A percentile compares a stretch with the other conserved stretches of the same genome.
These are phyloP conservation scores for Tortricodes alternella DNA, from an alignment of 2,888 invertebrate species.

Conservation along the genomic window DNA sequence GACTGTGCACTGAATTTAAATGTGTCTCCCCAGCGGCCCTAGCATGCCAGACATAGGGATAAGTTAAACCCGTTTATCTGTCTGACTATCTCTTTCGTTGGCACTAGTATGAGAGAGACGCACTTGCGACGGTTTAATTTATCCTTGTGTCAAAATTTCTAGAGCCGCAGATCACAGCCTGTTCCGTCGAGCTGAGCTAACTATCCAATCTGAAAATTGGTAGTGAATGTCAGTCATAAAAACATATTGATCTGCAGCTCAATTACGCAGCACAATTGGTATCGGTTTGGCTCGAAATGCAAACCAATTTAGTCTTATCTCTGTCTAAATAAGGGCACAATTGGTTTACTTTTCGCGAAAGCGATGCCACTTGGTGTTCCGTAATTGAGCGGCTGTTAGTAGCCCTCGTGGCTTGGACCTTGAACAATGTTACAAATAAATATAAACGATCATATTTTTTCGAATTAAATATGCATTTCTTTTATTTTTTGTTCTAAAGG, in stretches of 20 bases:
- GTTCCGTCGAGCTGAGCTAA: constrained; percentile 8
- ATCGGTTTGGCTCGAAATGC: not conserved
- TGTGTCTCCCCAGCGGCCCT: not conserved
- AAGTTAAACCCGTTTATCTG: no score
- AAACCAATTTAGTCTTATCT: constrained; percentile 21
- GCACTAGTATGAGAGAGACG: no score
- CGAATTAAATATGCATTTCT: not conserved
- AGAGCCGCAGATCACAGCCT: no score
- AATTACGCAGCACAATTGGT: no score
- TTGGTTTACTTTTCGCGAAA: constrained; percentile 24
- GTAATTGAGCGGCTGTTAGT: constrained; percentile 19
- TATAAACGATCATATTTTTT: not conserved
- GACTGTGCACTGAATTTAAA: constrained; percentile 1
- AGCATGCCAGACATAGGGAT: no score
- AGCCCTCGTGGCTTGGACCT: not conserved
- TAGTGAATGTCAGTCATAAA: no score
- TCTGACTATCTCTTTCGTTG: no score
- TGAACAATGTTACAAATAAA: not conserved
- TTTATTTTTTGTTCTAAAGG: not conserved
- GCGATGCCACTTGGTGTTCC: constrained; percentile 19
- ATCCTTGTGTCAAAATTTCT: no score
- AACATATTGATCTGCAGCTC: no score
- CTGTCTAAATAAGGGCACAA: constrained; percentile 16
- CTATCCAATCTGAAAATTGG: no score
- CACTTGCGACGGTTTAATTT: no score